Base-by-base conservation (phyloP, 2,797 vertebrate species). In the Steatocranus sp. region DNA sequence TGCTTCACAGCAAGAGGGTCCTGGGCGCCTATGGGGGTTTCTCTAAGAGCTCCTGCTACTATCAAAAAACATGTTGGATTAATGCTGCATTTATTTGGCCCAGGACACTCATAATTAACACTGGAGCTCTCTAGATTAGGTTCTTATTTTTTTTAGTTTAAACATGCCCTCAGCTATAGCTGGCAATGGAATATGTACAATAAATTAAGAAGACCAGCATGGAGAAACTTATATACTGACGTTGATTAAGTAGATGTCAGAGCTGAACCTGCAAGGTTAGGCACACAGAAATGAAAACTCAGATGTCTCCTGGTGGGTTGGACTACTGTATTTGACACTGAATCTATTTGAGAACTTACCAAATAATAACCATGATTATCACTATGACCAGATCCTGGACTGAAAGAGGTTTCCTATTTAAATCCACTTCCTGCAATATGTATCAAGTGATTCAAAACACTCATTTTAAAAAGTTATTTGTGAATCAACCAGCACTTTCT, bases 401-500 rank as follows among this genome's bases (percentile, higher is more conserved):
- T 68, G 8, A 34, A 66, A 49, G 43, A 70, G 12, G 4, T 50
- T 63, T 77, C 70, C 34, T 18, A 4, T 73, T 25, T 63, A 36
- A 80, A 81, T 79, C 54, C 7, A 3, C 41, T 56, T 9, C 43
- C 36, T 78, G 15, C 34, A 18, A 23, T 83, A 27, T 68, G 49
- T 58, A 50, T 34, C 76, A 82, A 89, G 70, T 80, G 15, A 80
- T 81, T 82, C 77, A 88, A 79, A 78, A 80, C 25, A 75, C 34
- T 50, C 49, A 25, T 54, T 78, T 84, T 74, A 46, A 79, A 78
- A 86, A 86, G 58, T 74, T 83, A 82, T 90, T 89, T 86, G 85
- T 85, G 51, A 91, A 85, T 82, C 78, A 87, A 43, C 80, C 58
- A 78, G 41, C 75, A 43, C 79, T 82, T 87, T 58, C 73, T 87